Evolutionary conservation across 2,888 invertebrate genomes (phyloP).

Genomic region (Mayetiola destructor): DNA sequence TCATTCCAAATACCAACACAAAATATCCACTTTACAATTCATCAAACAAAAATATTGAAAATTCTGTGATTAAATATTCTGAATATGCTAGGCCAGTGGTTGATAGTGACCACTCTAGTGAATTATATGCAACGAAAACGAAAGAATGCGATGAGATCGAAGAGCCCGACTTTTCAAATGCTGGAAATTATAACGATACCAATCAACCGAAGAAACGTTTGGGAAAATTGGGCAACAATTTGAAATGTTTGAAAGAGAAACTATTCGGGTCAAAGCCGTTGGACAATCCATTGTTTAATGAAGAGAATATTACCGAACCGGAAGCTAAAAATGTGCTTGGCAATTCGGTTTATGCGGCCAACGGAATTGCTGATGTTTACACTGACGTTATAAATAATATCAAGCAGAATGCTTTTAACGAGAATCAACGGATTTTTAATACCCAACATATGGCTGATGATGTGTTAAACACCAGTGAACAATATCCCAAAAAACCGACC

Average conservation of each 20-base stretch:
- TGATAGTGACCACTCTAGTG: not conserved
- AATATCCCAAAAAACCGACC: not conserved
- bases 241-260: constrained; percentile 57
- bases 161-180: constrained; percentile 21
- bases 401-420: not conserved
- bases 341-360: not conserved
- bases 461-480: not conserved
- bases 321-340: not conserved
- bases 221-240: constrained; percentile 51
- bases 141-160: constrained; percentile 29
- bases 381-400: constrained; percentile 20
- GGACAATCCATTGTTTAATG: constrained; percentile 57
- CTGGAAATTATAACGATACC: constrained; percentile 21
- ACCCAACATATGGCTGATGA: not conserved
- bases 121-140: constrained; percentile 18
- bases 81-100: not conserved
- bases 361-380: constrained; percentile 15
- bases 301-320: constrained; percentile 29
- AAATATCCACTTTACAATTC: not conserved
- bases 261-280: constrained; percentile 62
- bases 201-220: constrained; percentile 34
- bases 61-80: constrained; percentile 4
- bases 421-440: constrained; percentile 1
- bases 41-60: not conserved
- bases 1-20: not conserved